Conservation (phyloP, 2,888 invertebrate species). For the Machimus atricapillus region DNA sequence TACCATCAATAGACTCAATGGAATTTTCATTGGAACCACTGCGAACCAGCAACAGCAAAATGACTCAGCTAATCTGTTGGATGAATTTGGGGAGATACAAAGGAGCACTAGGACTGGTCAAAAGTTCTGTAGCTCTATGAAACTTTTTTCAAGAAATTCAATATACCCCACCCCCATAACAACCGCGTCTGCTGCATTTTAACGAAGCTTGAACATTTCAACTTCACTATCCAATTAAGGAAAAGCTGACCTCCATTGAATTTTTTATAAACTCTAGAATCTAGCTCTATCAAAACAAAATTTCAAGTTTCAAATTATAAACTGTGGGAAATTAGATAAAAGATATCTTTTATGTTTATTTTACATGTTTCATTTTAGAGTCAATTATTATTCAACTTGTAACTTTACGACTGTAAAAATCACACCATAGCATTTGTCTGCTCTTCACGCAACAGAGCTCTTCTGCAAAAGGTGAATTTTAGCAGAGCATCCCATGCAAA, state of each 20-base stretch:
- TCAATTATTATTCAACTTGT: not conserved
- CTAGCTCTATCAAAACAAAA: not conserved
- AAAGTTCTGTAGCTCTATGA: not conserved
- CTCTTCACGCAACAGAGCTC: not conserved
- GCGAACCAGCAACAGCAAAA: not conserved
- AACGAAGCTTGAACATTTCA: not conserved
- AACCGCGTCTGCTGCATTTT: not conserved
- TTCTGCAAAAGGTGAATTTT: not conserved
- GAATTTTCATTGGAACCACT: not conserved
- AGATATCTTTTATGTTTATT: not conserved
- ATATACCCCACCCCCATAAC: not conserved
- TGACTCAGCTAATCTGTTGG: not conserved
- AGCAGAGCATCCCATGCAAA: not conserved
- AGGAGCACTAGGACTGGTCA: not conserved
- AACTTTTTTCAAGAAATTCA: not conserved
- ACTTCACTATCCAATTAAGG: not conserved
- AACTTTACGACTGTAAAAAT: not conserved
- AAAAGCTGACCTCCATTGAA: not conserved
- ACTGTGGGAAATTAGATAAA: not conserved
- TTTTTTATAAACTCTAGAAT: not conserved
- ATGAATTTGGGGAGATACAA: not conserved
- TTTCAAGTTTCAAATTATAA: not conserved
- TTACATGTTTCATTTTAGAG: not conserved
- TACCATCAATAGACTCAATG: not conserved
- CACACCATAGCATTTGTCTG: not conserved